Percentiles rank a stretch among this genome's conserved stretches.
These are phyloP conservation scores for Drosophila infuscata DNA, from an alignment of 2,888 invertebrate species.

Conservation along the genomic window DNA sequence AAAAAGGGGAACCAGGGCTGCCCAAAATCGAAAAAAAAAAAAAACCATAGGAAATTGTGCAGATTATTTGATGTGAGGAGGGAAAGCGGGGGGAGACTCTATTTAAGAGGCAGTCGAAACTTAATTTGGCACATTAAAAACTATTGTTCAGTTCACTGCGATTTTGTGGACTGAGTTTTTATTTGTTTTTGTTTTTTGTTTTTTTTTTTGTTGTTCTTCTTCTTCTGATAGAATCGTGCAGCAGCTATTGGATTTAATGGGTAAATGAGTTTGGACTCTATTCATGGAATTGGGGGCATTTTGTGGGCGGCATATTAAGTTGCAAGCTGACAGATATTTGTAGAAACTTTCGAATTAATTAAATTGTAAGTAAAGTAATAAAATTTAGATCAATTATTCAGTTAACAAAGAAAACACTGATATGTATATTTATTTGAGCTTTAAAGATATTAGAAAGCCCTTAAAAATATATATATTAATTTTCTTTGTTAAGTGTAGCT, in stretches of 20 bases:
- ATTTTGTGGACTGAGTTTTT: slow-evolving; percentile 13
- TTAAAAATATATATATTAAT: background rate
- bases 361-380: slow-evolving; percentile 25
- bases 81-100: slow-evolving; percentile 5
- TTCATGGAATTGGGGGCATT: slow-evolving; percentile 40
- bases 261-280: slow-evolving; percentile 50
- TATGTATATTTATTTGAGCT: background rate
- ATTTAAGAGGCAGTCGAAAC: slow-evolving; percentile 51
- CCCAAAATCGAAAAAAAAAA: slow-evolving; percentile 21
- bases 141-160: slow-evolving; percentile 60
- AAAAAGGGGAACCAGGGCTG: slow-evolving; percentile 3
- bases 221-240: slow-evolving; percentile 45
- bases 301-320: slow-evolving; percentile 45
- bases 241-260: slow-evolving; percentile 66
- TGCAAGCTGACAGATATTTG: slow-evolving; percentile 2
- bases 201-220: slow-evolving; percentile 12
- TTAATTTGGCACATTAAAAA: slow-evolving; percentile 78
- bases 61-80: slow-evolving; percentile 48
- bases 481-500: background rate
- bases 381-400: background rate
- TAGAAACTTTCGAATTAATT: slow-evolving; percentile 26
- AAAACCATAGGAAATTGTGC: slow-evolving; percentile 43
- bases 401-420: background rate
- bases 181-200: background rate
- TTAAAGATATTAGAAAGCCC: background rate